Conservation (phyloP, 2,797 vertebrate genomes). For the Pteronotus mesoamericanus region DNA sequence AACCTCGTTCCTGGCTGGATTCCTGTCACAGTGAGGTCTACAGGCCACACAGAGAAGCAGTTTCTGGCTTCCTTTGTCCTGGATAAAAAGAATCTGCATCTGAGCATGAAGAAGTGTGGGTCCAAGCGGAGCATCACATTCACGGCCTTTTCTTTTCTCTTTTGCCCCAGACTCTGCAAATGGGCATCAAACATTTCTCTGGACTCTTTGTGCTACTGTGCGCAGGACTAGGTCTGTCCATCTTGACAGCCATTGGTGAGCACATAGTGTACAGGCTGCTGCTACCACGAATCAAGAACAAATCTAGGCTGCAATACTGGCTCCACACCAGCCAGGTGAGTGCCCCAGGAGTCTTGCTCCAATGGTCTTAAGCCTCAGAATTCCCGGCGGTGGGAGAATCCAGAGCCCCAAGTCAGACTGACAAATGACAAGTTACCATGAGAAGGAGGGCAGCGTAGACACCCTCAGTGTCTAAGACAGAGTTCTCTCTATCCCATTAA, state of each 20-base stretch:
- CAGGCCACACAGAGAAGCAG: neutral
- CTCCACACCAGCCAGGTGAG: slow-evolving; percentile 98
- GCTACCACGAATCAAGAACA: slow-evolving; percentile 92
- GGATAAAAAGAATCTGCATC: neutral
- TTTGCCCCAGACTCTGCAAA: slow-evolving; percentile 92
- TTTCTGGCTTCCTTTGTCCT: neutral
- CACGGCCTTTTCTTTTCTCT: slow-evolving; percentile 29
- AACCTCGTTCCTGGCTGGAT: neutral
- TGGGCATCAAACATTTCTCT: slow-evolving; percentile 99
- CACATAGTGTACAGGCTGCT: slow-evolving; percentile 93
- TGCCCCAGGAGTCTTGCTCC: neutral
- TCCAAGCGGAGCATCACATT: neutral
- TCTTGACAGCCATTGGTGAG: slow-evolving; percentile 94
- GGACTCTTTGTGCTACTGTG: slow-evolving; percentile 98
- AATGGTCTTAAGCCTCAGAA: rapidly evolving
- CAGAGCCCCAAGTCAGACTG: neutral
- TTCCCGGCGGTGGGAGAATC: neutral
- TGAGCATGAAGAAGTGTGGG: too few species aligned
- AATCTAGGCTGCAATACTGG: slow-evolving; percentile 95
- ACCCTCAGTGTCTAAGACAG: neutral
- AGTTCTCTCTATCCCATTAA: neutral
- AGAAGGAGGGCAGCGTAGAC: neutral
- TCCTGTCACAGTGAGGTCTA: neutral
- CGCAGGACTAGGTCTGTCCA: slow-evolving; percentile 92
- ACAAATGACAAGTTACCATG: neutral